phyloP scores from a whole-genome alignment of 2,113 vertebrate species.

The Bagarius yarrelli region DNA sequence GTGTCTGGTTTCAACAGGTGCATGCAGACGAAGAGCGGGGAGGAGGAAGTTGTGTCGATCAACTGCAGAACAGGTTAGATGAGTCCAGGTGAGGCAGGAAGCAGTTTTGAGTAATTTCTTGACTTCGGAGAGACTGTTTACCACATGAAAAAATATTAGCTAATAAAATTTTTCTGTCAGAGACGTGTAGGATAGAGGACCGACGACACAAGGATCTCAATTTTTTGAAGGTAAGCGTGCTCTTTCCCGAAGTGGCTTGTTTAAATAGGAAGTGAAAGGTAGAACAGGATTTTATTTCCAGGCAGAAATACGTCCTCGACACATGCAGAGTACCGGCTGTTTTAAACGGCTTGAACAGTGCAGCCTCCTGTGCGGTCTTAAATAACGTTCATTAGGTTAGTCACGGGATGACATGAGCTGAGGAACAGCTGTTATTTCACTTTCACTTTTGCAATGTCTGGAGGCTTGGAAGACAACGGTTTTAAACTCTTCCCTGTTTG shows the following conservation, averaged over 20 bases:
- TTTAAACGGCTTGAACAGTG: constrained; percentile 34
- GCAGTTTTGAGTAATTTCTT: constrained; percentile 61
- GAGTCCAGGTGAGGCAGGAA: constrained; percentile 77
- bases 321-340: constrained; percentile 37
- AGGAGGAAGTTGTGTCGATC: constrained; percentile 77
- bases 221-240: constrained; percentile 72
- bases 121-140: constrained; percentile 50
- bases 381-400: constrained; percentile 51
- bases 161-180: constrained; percentile 52
- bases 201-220: constrained; percentile 53
- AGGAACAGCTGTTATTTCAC: constrained; percentile 27
- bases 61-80: constrained; percentile 87
- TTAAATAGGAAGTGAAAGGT: constrained; percentile 25
- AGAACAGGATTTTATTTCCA: constrained; percentile 9
- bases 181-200: background rate
- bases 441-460: background rate
- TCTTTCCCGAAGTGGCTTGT: background rate
- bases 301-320: constrained; percentile 10
- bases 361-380: constrained; percentile 36
- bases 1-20: constrained; percentile 57
- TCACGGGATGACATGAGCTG: constrained; percentile 16
- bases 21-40: constrained; percentile 18
- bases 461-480: background rate
- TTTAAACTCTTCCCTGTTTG: constrained; percentile 13
- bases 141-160: constrained; percentile 69